phyloP scores from a whole-genome alignment of 1,140 invertebrate genomes.

The Ectropis grisescens region DNA sequence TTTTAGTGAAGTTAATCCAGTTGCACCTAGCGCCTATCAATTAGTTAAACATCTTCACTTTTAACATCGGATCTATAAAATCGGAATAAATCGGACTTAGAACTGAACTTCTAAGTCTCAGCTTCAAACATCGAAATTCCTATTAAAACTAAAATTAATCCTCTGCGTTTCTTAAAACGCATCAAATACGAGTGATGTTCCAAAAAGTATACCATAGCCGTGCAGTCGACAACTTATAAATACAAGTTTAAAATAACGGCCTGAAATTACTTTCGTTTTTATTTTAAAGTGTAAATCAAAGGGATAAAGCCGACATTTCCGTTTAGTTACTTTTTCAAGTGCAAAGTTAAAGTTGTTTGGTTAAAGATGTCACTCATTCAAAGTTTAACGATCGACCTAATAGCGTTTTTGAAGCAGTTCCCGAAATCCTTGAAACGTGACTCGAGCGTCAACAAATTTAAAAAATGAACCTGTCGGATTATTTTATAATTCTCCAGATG shows the following conservation, averaged over 20 bases:
- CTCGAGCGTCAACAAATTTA: constrained; percentile 60
- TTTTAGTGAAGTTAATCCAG: not conserved
- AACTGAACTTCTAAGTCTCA: constrained; percentile 11
- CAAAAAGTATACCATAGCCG: constrained; percentile 47
- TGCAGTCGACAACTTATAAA: constrained; percentile 45
- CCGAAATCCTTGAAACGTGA: constrained; percentile 64
- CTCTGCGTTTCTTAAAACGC: constrained; percentile 41
- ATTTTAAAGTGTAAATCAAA: no score
- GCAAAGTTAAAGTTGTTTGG: constrained; percentile 18
- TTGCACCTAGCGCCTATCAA: not conserved
- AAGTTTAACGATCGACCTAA: constrained; percentile 65
- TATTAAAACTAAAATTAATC: constrained; percentile 49
- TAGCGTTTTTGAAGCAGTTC: constrained; percentile 63
- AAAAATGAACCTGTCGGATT: constrained; percentile 50
- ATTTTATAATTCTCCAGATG: constrained; percentile 47
- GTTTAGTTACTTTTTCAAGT: not conserved
- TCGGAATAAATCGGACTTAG: constrained; percentile 10
- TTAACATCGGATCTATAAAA: constrained; percentile 11
- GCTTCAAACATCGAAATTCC: constrained; percentile 31
- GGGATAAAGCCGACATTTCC: constrained; percentile 10
- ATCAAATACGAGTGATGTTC: constrained; percentile 49
- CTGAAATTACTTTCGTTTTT: no score
- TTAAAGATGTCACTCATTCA: constrained; percentile 66
- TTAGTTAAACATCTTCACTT: constrained; percentile 3
- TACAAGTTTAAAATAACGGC: no score